Evolutionary conservation across 2,113 vertebrate genomes (phyloP).

Genomic region (Lates calcarifer): DNA sequence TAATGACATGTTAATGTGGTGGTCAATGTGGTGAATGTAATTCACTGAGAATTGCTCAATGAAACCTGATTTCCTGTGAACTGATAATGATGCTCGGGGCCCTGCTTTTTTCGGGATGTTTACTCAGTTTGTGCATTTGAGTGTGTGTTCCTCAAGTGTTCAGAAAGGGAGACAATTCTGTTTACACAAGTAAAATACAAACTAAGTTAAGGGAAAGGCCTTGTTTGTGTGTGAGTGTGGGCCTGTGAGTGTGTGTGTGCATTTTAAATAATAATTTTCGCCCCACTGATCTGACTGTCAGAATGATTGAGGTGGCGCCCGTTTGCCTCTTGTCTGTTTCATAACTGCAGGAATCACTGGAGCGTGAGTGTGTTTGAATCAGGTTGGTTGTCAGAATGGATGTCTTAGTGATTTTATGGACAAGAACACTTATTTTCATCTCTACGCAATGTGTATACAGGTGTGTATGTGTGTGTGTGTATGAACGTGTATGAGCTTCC

Average conservation of each 20-base stretch:
- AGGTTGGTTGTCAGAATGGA: slow-evolving; percentile 29
- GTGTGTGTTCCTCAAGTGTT: slow-evolving; percentile 23
- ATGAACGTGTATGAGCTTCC: not conserved
- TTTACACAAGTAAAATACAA: slow-evolving; percentile 57
- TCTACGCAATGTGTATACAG: not conserved
- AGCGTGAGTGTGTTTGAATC: slow-evolving; percentile 39
- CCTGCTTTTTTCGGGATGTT: slow-evolving; percentile 56
- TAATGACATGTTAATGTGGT: slow-evolving; percentile 18
- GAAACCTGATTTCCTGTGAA: slow-evolving; percentile 57
- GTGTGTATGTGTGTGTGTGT: not conserved
- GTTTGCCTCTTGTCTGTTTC: slow-evolving; percentile 63
- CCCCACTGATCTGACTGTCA: slow-evolving; percentile 69
- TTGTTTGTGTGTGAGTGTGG: slow-evolving; percentile 18
- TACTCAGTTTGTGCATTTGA: slow-evolving; percentile 64
- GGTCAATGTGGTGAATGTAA: slow-evolving; percentile 49
- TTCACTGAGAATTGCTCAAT: slow-evolving; percentile 36
- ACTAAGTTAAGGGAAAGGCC: slow-evolving; percentile 9
- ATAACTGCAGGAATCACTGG: slow-evolving; percentile 53
- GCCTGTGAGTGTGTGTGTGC: slow-evolving; percentile 5
- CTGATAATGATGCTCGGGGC: slow-evolving; percentile 34
- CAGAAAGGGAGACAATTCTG: slow-evolving; percentile 39
- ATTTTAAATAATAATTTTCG: slow-evolving; percentile 62
- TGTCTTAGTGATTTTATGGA: slow-evolving; percentile 32
- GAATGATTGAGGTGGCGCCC: slow-evolving; percentile 77
- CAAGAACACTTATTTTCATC: slow-evolving; percentile 17